A percentile compares a stretch with the other conserved stretches of the same genome.
Evolutionary conservation across 2,797 vertebrate species (phyloP).

Genomic region (Euthynnus affinis): DNA sequence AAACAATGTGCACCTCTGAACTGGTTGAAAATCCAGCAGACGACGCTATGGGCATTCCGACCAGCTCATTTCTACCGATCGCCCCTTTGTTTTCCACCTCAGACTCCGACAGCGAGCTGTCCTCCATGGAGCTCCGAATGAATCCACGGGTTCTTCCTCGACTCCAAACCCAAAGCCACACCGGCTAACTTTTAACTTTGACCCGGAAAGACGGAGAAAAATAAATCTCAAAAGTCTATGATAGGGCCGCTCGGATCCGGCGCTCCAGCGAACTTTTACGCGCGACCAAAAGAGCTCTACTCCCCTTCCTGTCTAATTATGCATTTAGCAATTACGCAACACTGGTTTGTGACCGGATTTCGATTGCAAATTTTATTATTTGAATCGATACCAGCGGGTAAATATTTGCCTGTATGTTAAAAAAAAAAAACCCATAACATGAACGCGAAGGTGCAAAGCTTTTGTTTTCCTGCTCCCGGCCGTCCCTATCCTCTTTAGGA

Average conservation of each 20-base stretch:
- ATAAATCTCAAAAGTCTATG: conserved; percentile 36
- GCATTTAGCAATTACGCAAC: conserved; percentile 47
- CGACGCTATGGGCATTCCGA: conserved; percentile 75
- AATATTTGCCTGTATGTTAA: conserved; percentile 7
- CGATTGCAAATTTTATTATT: background rate
- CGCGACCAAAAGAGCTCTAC: conserved; percentile 53
- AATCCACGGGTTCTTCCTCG: conserved; percentile 64
- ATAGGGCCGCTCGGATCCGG: conserved; percentile 57
- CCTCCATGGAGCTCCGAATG: conserved; percentile 74
- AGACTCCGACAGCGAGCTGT: conserved; percentile 79
- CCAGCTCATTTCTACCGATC: conserved; percentile 76
- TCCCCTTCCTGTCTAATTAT: conserved; percentile 52
- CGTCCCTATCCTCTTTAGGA: conserved; percentile 51
- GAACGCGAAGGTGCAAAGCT: conserved; percentile 40
- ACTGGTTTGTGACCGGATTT: conserved; percentile 18
- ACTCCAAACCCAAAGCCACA: conserved; percentile 51
- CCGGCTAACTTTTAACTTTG: conserved; percentile 62
- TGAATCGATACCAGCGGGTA: background rate
- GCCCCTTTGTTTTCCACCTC: conserved; percentile 85
- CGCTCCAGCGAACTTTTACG: conserved; percentile 65
- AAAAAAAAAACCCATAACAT: conserved; percentile 29
- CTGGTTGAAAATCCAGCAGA: conserved; percentile 84
- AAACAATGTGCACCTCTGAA: conserved; percentile 87
- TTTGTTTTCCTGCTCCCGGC: conserved; percentile 66
- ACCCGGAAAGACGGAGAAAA: conserved; percentile 48